phyloP scores from a whole-genome alignment of 1,140 invertebrate species.

The Gyrodactylus bullatarudis region DNA sequence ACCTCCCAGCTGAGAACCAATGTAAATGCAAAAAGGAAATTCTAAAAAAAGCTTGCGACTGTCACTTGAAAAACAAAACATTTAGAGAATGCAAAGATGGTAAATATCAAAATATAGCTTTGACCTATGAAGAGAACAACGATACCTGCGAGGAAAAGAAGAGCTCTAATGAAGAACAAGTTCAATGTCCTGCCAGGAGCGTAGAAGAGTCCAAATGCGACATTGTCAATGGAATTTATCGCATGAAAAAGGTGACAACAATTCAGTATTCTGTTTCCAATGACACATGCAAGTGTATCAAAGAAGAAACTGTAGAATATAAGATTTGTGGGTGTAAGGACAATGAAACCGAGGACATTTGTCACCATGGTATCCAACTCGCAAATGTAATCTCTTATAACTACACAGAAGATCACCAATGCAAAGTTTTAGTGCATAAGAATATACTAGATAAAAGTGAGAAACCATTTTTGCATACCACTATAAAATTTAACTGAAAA shows the following conservation, averaged over 20 bases:
- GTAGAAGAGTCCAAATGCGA: neutral
- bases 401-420: neutral
- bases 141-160: neutral
- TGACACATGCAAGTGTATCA: neutral
- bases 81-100: neutral
- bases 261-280: neutral
- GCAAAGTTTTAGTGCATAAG: neutral
- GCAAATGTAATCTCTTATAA: neutral
- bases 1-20: neutral
- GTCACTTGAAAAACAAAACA: neutral
- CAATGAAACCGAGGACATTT: neutral
- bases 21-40: neutral
- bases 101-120: neutral
- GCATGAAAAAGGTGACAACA: neutral
- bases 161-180: neutral
- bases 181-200: neutral
- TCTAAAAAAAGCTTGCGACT: neutral
- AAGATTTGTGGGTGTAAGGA: neutral
- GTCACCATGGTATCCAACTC: neutral
- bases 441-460: neutral
- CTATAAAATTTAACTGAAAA: neutral
- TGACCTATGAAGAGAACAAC: neutral
- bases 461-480: neutral
- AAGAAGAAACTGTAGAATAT: neutral
- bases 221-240: neutral